Evolutionary conservation across 2,888 invertebrate species (phyloP).

Genomic region (Steinernema scapterisci): DNA sequence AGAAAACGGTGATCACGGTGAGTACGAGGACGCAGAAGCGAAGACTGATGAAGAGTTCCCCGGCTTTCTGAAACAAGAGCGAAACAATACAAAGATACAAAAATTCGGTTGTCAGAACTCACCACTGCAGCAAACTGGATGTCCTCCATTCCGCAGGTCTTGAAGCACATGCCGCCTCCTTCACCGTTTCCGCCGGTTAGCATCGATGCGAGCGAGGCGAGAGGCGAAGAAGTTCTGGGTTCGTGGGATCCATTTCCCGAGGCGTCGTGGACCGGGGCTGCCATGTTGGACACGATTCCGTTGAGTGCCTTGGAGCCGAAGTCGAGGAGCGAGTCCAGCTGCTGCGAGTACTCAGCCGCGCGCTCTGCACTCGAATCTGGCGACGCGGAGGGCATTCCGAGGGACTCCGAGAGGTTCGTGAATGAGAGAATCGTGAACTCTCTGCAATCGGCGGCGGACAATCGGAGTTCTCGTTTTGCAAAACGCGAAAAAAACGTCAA

Average conservation of each 20-base stretch:
- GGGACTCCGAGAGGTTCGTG: neutral
- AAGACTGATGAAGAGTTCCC: conserved; percentile 58
- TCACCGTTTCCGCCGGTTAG: conserved; percentile 34
- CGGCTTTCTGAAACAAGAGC: conserved; percentile 56
- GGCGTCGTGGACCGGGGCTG: neutral
- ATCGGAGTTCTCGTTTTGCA: conserved; percentile 1
- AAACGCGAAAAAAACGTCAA: neutral
- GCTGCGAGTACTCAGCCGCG: neutral
- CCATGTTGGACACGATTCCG: conserved; percentile 18
- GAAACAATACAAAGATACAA: too few species aligned
- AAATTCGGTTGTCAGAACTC: too few species aligned
- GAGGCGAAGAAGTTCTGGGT: neutral
- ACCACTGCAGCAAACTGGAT: conserved; percentile 64
- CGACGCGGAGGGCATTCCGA: conserved; percentile 19
- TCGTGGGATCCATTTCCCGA: neutral
- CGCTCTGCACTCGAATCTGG: conserved; percentile 5
- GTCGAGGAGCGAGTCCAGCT: conserved; percentile 18
- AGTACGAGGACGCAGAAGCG: conserved; percentile 43
- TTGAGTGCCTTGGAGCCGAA: conserved; percentile 21
- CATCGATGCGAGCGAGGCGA: conserved; percentile 15
- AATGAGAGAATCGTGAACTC: neutral
- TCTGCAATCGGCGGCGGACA: conserved; percentile 2
- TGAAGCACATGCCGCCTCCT: conserved; percentile 52
- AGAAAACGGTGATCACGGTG: conserved; percentile 38
- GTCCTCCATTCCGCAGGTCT: conserved; percentile 65